These are phyloP conservation scores for Noctilio leporinus DNA, from an alignment of 2,113 vertebrate genomes.

Conservation along the genomic window DNA sequence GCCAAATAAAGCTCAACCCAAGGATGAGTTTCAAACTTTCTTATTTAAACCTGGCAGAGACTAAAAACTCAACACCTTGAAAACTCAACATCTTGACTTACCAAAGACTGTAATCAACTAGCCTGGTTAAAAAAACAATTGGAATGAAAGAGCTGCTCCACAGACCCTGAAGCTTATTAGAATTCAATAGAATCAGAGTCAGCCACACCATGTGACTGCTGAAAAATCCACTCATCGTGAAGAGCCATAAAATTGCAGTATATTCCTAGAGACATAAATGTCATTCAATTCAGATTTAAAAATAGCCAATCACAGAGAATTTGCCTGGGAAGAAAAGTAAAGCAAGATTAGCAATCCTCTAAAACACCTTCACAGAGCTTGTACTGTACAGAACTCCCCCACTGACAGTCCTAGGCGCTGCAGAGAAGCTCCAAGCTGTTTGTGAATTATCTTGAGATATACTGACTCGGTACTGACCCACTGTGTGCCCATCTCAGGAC, in stretches of 20 bases:
- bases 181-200: slow-evolving; percentile 15
- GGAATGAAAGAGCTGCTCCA: slow-evolving; percentile 17
- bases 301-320: slow-evolving; percentile 33
- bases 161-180: slow-evolving; percentile 17
- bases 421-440: background rate
- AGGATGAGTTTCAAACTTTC: background rate
- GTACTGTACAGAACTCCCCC: background rate
- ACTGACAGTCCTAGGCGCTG: background rate
- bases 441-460: background rate
- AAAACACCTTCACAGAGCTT: background rate
- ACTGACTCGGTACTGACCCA: background rate
- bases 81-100: slow-evolving; percentile 48
- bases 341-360: slow-evolving; percentile 33
- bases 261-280: slow-evolving; percentile 44
- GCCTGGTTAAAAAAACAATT: slow-evolving; percentile 12
- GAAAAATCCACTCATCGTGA: slow-evolving; percentile 60
- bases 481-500: accelerated
- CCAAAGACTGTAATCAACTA: slow-evolving; percentile 39
- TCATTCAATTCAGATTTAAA: slow-evolving; percentile 35
- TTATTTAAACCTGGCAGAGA: slow-evolving; percentile 50
- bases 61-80: slow-evolving; percentile 52
- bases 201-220: slow-evolving; percentile 44
- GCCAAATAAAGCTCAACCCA: background rate
- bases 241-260: slow-evolving; percentile 37
- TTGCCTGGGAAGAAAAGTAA: slow-evolving; percentile 42